Conservation (phyloP, 2,888 invertebrate species). For the Agrochola circellaris region DNA sequence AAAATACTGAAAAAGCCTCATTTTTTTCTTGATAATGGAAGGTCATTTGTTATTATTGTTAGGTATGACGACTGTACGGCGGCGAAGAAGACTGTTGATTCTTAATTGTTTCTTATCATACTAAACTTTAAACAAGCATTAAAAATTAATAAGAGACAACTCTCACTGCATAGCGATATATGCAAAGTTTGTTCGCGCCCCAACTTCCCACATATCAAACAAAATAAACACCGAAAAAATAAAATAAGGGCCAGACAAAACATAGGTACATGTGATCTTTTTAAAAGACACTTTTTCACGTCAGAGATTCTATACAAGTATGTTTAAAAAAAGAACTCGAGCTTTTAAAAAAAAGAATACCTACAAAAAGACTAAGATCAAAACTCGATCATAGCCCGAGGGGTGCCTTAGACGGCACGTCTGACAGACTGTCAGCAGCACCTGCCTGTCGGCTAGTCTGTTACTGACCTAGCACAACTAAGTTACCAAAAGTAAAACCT, state of each 20-base stretch:
- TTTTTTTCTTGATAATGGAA: not conserved
- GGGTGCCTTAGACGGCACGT: constrained; percentile 35
- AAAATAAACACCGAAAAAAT: not conserved
- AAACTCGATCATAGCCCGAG: constrained; percentile 52
- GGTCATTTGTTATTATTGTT: not conserved
- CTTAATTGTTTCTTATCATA: not conserved
- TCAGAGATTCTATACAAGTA: constrained; percentile 1
- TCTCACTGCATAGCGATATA: not conserved
- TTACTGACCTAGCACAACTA: constrained; percentile 63
- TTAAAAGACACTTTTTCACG: not conserved
- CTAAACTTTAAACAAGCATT: not conserved
- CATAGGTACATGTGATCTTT: constrained; percentile 3
- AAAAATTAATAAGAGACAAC: not conserved
- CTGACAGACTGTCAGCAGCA: constrained; percentile 39
- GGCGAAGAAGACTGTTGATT: not conserved
- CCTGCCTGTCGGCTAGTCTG: constrained; percentile 49
- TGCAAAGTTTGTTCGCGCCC: not conserved
- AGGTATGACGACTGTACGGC: not conserved
- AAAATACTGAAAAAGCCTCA: not conserved
- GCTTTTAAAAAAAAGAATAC: constrained; percentile 29
- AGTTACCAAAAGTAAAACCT: constrained; percentile 48
- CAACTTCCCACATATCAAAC: constrained; percentile 17
- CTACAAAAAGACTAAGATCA: constrained; percentile 28
- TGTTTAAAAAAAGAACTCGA: constrained; percentile 3
- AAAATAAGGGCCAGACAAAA: constrained; percentile 2